Evolutionary conservation across 2,113 vertebrate genomes (phyloP), one percentile per base, ranked within the genome.

Genomic region (Cheilinus undulatus): DNA sequence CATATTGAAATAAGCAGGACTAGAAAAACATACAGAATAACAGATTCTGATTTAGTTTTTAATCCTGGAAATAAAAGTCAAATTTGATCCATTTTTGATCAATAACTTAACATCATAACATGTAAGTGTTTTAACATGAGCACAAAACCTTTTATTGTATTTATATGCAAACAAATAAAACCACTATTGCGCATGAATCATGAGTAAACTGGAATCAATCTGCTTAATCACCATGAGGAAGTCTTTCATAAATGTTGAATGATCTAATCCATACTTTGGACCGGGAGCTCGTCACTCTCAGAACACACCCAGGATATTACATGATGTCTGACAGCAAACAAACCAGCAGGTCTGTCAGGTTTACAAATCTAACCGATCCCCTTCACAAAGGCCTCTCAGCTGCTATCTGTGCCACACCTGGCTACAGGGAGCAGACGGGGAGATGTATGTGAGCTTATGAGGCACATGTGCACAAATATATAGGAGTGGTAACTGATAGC

Each of bases 331-430:
- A 32, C 2, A 49, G 66, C 23, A 83, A 59, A 81, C 65, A 0
- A 27, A 52, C 57, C 23, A 87, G 73, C 79, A 64, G 54, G 76
- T 89, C 70, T 22, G 20, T 69, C 85, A 67, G 75, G 86, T 91
- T 87, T 76, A 36, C 12, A 49, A 22, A 53, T 20, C 36, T 20
- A 54, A 65, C 12, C 51, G 19, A 5, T 1, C 17, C 11, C 51
- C 27, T 3, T 40, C 10, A 30, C 23, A 66, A 50, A 0, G n/a
- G 32, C 50, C 34, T 7, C 59, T 30, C 24, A 17, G 20, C 23
- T 60, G 45, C 14, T 30, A 20, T 42, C 9, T 6, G 45, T 3
- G 63, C 49, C 80, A 63, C 79, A 61, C 49, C 80, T 80, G 59
- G 22, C 26, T 46, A 22, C 1, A 3, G 28, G 12, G 34, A 14